Evolutionary conservation across 2,113 vertebrate species (phyloP), one percentile per base, ranked within the genome.

Genomic region (Macrotus californicus): DNA sequence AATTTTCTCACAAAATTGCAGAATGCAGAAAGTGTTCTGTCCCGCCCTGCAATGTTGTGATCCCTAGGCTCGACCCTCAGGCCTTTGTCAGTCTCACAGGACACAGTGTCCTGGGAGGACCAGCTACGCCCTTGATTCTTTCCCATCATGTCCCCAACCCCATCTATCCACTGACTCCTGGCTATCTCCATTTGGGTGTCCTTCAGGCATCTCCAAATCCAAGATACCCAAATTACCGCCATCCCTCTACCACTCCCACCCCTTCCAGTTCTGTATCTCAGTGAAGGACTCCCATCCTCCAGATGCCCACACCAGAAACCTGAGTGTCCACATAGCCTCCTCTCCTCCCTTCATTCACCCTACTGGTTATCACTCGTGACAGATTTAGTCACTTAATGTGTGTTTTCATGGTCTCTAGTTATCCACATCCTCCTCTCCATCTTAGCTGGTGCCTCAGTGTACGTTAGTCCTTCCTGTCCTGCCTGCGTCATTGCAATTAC

Each of bases 71-170:
- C 1, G 11, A 6, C 69, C 36, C 36, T 24, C n/a, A 15, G 43
- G 76, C 50, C 39, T 94, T 72, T 29, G 36, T 66, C 13, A 11
- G 50, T 26, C n/a, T 91, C 41, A 39, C 3, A 4, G n/a, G 10
- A 10, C 64, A 19, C n/a, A 5, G 8, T 0, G 21, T 19, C 56
- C 13, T 0, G 6, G 66, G 34, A 70, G 5, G 31, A 24, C 26
- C 34, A 69, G 83, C 59, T 16, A 2, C 3, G 13, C 7, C 31
- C 7, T 5, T 0, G 9, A 77, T 50, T 77, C 86, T 70, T 64
- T 76, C 52, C 56, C 39, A 9, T 7, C 13, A 8, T 5, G 11
- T 34, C 19, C 48, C 41, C 70, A 19, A 72, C 4, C 12, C 8
- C 18, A 2, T 3, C 4, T 26, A 52, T 4, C 24, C 19, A 16